Evolutionary conservation across 1,140 invertebrate genomes (phyloP).

Genomic region (Pogonus chalceus): DNA sequence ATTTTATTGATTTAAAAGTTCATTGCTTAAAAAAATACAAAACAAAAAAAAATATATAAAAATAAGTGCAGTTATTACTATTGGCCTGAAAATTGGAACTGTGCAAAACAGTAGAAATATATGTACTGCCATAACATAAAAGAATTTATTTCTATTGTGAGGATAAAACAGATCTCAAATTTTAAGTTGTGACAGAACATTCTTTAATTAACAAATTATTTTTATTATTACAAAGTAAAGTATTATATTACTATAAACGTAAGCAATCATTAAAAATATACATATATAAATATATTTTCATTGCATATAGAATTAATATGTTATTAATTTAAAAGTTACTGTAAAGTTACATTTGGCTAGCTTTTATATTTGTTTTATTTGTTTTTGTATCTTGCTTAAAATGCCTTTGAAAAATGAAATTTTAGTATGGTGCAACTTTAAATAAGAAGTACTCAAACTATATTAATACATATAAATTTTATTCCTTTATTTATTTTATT

Average conservation of each 20-base stretch:
- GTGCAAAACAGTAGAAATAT: not conserved
- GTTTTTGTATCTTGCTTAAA: not conserved
- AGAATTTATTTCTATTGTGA: not conserved
- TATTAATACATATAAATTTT: not conserved
- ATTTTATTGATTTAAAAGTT: not conserved
- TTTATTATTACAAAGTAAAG: slow-evolving; percentile 8
- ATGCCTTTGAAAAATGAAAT: not conserved
- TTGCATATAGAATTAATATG: not conserved
- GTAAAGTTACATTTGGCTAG: not conserved
- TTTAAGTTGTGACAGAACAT: not conserved
- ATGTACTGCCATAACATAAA: not conserved
- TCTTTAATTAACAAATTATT: not conserved
- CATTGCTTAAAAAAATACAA: not conserved
- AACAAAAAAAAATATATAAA: not conserved
- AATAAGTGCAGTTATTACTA: not conserved
- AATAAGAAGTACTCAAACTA: not conserved
- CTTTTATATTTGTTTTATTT: not conserved
- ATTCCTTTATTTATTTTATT: not conserved
- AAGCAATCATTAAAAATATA: not conserved
- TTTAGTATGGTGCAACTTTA: not conserved
- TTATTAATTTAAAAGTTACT: not conserved
- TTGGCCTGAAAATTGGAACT: no score
- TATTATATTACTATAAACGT: slow-evolving; percentile 2
- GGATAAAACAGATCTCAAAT: not conserved
- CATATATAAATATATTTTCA: not conserved